Evolutionary conservation across 2,113 vertebrate genomes (phyloP).

Genomic region (Scomber scombrus): DNA sequence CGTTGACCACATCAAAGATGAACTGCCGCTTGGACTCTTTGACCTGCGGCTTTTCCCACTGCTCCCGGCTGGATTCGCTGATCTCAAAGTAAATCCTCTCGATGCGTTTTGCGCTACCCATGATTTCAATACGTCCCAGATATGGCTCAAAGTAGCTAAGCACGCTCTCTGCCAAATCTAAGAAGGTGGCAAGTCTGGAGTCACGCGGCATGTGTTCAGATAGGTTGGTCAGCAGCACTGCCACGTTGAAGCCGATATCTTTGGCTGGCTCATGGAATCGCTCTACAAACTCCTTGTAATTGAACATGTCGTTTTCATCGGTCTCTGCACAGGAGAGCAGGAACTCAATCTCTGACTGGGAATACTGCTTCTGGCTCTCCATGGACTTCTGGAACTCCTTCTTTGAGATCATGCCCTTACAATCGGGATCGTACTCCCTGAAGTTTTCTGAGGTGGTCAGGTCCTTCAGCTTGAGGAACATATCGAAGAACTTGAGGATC

Average conservation of each 20-base stretch:
- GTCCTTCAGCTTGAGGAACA: constrained; percentile 99
- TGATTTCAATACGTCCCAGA: constrained; percentile 97
- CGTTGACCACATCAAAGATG: constrained; percentile 98
- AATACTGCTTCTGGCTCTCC: constrained; percentile 98
- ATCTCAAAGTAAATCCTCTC: constrained; percentile 99
- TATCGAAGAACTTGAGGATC: constrained; percentile 99
- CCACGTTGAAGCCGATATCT: constrained; percentile 98
- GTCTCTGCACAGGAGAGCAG: constrained; percentile 94
- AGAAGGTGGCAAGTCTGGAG: constrained; percentile 89
- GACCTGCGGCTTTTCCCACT: constrained; percentile 99
- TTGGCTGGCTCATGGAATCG: constrained; percentile 97
- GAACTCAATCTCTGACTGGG: constrained; percentile 95
- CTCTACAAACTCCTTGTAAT: constrained; percentile 95
- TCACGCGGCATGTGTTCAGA: constrained; percentile 99
- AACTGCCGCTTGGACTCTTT: constrained; percentile 98
- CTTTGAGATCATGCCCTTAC: constrained; percentile 95
- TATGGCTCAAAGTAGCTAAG: constrained; percentile 97
- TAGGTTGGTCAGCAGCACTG: constrained; percentile 94
- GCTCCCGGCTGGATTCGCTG: constrained; percentile 95
- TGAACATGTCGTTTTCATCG: constrained; percentile 98
- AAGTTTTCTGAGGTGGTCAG: constrained; percentile 96
- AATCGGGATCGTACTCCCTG: constrained; percentile 94
- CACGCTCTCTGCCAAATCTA: constrained; percentile 94
- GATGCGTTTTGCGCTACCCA: constrained; percentile 97
- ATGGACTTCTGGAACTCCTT: constrained; percentile 99